Conservation (phyloP, 2,888 invertebrate genomes). For the Clivina fossor region DNA sequence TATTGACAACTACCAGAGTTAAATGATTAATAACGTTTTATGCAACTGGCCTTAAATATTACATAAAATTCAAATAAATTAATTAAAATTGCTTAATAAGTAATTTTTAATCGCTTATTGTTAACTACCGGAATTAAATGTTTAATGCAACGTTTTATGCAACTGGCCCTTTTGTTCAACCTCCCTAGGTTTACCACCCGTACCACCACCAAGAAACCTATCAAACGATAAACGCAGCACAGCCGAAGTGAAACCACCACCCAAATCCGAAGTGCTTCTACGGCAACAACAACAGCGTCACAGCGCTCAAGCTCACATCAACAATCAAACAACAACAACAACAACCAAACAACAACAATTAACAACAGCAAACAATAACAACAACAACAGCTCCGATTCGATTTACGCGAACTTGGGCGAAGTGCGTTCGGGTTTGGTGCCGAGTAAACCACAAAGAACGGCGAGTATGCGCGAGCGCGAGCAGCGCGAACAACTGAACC, state of each 20-base stretch:
- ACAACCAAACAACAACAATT: constrained; percentile 37
- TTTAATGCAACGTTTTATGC: too few relatives aligned
- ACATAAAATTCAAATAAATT: too few relatives aligned
- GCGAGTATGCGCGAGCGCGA: constrained; percentile 83
- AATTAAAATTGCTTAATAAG: too few relatives aligned
- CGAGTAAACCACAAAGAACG: constrained; percentile 79
- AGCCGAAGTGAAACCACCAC: constrained; percentile 70
- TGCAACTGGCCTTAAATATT: too few relatives aligned
- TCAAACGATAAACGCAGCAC: constrained; percentile 59
- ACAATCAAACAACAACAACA: constrained; percentile 37
- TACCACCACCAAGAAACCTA: constrained; percentile 71
- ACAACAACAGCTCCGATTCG: constrained; percentile 53
- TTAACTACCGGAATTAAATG: too few relatives aligned
- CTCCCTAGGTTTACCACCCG: constrained; percentile 73
- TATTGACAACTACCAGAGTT: too few relatives aligned
- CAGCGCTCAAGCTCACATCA: too few relatives aligned
- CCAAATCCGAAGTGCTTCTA: constrained; percentile 66
- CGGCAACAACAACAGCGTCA: constrained; percentile 60
- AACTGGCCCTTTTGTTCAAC: too few relatives aligned
- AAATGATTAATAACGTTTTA: too few relatives aligned
- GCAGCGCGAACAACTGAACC: constrained; percentile 61
- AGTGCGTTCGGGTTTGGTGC: constrained; percentile 78
- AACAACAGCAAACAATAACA: not conserved
- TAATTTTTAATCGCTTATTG: too few relatives aligned
- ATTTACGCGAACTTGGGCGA: constrained; percentile 86